Percentiles rank a stretch among this genome's conserved stretches.
These are phyloP conservation scores for Picathartes gymnocephalus DNA, from an alignment of 2,113 vertebrate species.

Conservation along the genomic window DNA sequence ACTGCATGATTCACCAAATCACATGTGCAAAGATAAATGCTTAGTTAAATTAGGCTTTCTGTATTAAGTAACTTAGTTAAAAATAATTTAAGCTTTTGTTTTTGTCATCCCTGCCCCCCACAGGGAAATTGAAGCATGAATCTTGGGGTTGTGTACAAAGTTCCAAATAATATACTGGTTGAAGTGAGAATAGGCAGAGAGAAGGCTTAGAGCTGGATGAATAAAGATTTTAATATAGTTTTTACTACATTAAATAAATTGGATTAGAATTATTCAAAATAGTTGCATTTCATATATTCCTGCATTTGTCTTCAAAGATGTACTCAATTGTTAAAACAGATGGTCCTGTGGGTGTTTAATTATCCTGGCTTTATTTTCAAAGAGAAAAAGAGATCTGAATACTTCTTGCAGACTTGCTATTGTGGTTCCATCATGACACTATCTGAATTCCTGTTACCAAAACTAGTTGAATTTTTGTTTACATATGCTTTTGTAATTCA, in stretches of 20 bases:
- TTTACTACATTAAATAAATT: background rate
- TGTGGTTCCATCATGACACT: background rate
- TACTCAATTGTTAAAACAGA: background rate
- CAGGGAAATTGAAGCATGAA: background rate
- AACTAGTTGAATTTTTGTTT: background rate
- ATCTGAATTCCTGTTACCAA: background rate
- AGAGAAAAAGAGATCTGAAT: background rate
- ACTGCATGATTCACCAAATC: constrained; percentile 6
- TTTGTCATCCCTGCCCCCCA: fast-evolving
- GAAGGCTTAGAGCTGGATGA: background rate
- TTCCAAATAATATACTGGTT: background rate
- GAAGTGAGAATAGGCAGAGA: background rate
- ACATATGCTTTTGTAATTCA: background rate
- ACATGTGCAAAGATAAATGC: background rate
- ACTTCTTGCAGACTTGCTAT: background rate
- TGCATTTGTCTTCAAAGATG: background rate
- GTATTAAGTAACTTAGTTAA: background rate
- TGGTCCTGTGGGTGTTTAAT: background rate
- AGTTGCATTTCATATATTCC: background rate
- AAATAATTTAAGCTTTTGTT: background rate
- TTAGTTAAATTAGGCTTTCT: background rate
- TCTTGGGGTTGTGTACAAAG: background rate
- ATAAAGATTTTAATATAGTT: background rate
- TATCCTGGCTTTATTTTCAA: background rate
- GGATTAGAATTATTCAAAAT: background rate